phyloP scores from a whole-genome alignment of 2,113 vertebrate species.

The rabbit (Oryctolagus cuniculus) region DNA sequence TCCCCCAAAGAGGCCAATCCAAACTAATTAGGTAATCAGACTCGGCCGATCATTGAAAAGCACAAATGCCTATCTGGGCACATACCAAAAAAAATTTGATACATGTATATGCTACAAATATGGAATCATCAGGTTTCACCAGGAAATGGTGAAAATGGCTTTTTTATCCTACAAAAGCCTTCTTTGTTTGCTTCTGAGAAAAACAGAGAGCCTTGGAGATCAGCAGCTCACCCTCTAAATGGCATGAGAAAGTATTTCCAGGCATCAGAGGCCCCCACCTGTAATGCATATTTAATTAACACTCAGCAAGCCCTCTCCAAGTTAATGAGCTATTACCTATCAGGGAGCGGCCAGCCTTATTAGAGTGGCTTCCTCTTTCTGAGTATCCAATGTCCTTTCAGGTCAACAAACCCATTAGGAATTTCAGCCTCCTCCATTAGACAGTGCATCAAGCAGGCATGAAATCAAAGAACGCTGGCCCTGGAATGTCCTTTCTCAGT shows the following conservation, averaged over 20 bases:
- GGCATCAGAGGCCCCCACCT: conserved; percentile 49
- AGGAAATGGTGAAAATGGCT: conserved; percentile 10
- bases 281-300: conserved; percentile 73
- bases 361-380: conserved; percentile 17
- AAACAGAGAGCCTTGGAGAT: conserved; percentile 34
- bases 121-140: conserved; percentile 63
- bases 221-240: neutral
- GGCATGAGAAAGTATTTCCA: conserved; percentile 54
- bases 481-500: conserved; percentile 53
- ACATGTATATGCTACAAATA: neutral
- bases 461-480: conserved; percentile 40
- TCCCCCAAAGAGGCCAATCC: neutral
- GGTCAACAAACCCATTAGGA: conserved; percentile 29
- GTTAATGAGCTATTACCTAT: conserved; percentile 1
- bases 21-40: conserved; percentile 37
- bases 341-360: neutral
- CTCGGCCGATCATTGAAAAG: conserved; percentile 9
- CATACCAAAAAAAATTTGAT: conserved; percentile 35
- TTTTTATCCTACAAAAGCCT: conserved; percentile 55
- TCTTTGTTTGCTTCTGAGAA: conserved; percentile 69
- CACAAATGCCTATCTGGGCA: conserved; percentile 28
- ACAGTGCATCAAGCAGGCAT: conserved; percentile 55
- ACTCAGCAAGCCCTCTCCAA: neutral
- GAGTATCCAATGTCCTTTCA: conserved; percentile 43
- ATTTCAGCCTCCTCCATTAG: conserved; percentile 42